Percentiles rank a stretch among this genome's conserved stretches.
Evolutionary conservation across 2,888 invertebrate genomes (phyloP).

Genomic region (Pristionchus exspectatus): DNA sequence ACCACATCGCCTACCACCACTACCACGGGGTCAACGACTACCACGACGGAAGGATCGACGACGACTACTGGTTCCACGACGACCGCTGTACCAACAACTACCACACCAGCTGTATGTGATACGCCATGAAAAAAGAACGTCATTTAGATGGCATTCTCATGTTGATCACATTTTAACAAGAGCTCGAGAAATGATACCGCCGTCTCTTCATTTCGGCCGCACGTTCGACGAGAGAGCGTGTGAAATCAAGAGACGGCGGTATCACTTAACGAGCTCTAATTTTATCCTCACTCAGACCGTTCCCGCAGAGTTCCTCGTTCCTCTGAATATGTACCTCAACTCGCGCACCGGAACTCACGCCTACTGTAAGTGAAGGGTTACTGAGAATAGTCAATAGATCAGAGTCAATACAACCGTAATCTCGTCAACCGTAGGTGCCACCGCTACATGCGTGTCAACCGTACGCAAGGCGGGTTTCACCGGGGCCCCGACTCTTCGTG

Average conservation of each 20-base stretch:
- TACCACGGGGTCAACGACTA: background rate
- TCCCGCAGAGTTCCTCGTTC: background rate
- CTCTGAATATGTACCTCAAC: background rate
- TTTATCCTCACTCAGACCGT: background rate
- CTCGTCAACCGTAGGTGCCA: background rate
- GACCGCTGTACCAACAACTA: background rate
- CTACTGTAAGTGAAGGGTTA: background rate
- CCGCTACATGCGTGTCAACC: background rate
- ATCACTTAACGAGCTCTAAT: background rate
- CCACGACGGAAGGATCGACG: background rate
- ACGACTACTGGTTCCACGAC: background rate
- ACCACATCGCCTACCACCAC: background rate
- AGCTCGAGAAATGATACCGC: too few relatives aligned
- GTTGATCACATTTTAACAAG: background rate
- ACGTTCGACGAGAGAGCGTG: too few relatives aligned
- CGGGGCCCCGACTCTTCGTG: too few relatives aligned
- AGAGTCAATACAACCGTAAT: background rate
- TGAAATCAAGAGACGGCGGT: too few relatives aligned
- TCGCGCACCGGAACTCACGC: background rate
- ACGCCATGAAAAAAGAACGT: background rate
- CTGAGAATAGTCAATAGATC: background rate
- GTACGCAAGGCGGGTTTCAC: background rate
- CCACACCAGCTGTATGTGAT: background rate
- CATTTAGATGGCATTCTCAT: background rate
- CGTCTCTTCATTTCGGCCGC: background rate